A percentile compares a stretch with the other conserved stretches of the same genome.
phyloP scores from a whole-genome alignment of 2,888 invertebrate genomes.

The Netelia inedita region DNA sequence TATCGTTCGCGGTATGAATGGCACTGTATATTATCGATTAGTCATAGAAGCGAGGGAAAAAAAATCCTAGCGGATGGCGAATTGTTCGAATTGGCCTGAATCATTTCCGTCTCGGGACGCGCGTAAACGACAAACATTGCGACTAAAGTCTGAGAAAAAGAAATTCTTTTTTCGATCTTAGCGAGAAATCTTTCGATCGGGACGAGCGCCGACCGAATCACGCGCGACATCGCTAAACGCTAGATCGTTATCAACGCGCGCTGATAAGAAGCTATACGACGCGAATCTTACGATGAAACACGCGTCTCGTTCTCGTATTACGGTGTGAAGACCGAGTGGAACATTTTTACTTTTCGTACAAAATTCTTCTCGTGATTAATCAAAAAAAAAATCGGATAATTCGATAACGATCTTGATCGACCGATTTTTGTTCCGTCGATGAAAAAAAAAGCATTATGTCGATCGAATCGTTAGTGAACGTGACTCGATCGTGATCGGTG shows the following conservation, averaged over 20 bases:
- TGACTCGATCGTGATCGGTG: neutral
- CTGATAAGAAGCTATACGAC: conserved; percentile 48
- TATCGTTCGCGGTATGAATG: neutral
- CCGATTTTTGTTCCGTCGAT: neutral
- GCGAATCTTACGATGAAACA: conserved; percentile 28
- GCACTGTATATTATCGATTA: neutral
- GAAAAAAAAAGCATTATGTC: conserved; percentile 2
- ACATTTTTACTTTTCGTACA: neutral
- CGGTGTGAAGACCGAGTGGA: neutral
- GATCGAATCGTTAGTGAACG: neutral
- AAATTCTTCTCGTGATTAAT: neutral
- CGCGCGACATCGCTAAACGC: conserved; percentile 11
- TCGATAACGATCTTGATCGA: conserved; percentile 1
- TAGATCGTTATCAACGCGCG: conserved; percentile 53
- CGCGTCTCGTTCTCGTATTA: conserved; percentile 10
- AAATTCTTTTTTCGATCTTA: conserved; percentile 11
- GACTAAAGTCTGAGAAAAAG: neutral
- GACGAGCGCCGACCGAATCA: conserved; percentile 27
- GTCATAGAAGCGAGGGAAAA: conserved; percentile 1
- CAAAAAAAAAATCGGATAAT: neutral
- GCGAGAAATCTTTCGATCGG: neutral
- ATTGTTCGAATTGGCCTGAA: neutral
- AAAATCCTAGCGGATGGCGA: neutral
- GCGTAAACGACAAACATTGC: neutral
- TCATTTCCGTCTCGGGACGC: neutral